phyloP scores from a whole-genome alignment of 2,888 invertebrate genomes.

The Nomada goodeniana region DNA sequence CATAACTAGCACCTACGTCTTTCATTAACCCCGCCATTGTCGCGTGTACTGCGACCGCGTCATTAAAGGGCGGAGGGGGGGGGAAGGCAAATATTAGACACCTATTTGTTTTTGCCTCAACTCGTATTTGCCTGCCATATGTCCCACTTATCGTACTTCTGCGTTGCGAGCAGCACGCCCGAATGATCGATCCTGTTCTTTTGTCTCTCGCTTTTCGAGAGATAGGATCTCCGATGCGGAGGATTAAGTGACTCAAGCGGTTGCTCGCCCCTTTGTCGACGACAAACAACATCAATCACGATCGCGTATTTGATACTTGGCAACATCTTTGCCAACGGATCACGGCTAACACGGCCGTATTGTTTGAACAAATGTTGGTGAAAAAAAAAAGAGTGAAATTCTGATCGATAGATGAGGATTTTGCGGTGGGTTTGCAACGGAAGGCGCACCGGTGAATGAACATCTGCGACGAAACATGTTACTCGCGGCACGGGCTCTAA shows the following conservation, averaged over 20 bases:
- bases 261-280: neutral
- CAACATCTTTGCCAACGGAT: conserved; percentile 64
- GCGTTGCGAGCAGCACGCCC: conserved; percentile 17
- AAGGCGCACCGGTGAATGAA: conserved; percentile 36
- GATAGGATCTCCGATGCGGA: conserved; percentile 20
- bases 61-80: conserved; percentile 56
- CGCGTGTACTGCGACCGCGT: conserved; percentile 62
- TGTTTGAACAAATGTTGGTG: conserved; percentile 14
- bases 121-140: conserved; percentile 74
- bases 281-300: conserved; percentile 73
- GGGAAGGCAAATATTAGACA: conserved; percentile 33
- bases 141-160: conserved; percentile 58
- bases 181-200: conserved; percentile 36
- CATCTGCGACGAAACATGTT: conserved; percentile 37
- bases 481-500: neutral
- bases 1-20: conserved; percentile 78
- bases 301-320: conserved; percentile 65
- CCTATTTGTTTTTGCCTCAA: conserved; percentile 73
- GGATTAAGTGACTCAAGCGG: conserved; percentile 31
- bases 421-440: neutral
- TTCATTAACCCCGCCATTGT: conserved; percentile 79
- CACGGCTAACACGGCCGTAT: conserved; percentile 6
- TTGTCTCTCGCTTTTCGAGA: conserved; percentile 33
- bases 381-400: conserved; percentile 30
- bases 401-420: conserved; percentile 42